These are phyloP conservation scores for Cassiopea xamachana DNA, from an alignment of 30 jellyfish, hydroid and myxozoan genomes.

Conservation along the genomic window DNA sequence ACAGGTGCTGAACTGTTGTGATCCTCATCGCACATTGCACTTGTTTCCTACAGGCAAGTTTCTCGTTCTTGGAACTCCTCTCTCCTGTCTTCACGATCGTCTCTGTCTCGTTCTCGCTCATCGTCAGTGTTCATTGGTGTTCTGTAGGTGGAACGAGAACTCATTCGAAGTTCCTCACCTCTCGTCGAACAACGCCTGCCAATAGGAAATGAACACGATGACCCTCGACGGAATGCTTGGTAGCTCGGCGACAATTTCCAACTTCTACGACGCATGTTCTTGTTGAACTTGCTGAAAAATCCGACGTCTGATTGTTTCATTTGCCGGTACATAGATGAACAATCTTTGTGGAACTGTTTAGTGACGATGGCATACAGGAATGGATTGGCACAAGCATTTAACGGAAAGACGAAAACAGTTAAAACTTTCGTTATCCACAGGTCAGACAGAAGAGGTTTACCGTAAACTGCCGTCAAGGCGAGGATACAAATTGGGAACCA, in stretches of 20 bases:
- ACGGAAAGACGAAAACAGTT: constrained; percentile 91
- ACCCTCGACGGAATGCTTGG: constrained; percentile 92
- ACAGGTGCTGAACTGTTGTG: too few relatives aligned
- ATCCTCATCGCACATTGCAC: neutral
- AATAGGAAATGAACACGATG: constrained; percentile 90
- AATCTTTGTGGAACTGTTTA: constrained; percentile 89
- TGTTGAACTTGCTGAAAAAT: constrained; percentile 14
- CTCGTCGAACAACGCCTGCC: constrained; percentile 88
- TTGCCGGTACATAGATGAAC: constrained; percentile 67
- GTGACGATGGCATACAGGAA: constrained; percentile 94
- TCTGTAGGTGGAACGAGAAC: constrained; percentile 79
- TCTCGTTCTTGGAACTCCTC: constrained; percentile 62
- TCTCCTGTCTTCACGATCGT: constrained; percentile 51
- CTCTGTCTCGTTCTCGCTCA: constrained; percentile 75
- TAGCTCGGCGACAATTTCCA: constrained; percentile 65
- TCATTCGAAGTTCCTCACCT: constrained; percentile 82
- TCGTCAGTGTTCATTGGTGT: constrained; percentile 88
- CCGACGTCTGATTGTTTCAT: constrained; percentile 63
- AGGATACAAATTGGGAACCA: constrained; percentile 94
- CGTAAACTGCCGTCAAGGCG: constrained; percentile 81
- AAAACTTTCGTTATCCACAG: constrained; percentile 92
- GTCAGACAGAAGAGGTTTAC: constrained; percentile 76
- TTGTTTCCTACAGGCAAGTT: constrained; percentile 59
- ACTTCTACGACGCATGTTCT: constrained; percentile 53
- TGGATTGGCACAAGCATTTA: constrained; percentile 98